These are phyloP conservation scores for Tipula lateralis DNA, from an alignment of 2,888 invertebrate genomes.

Conservation along the genomic window DNA sequence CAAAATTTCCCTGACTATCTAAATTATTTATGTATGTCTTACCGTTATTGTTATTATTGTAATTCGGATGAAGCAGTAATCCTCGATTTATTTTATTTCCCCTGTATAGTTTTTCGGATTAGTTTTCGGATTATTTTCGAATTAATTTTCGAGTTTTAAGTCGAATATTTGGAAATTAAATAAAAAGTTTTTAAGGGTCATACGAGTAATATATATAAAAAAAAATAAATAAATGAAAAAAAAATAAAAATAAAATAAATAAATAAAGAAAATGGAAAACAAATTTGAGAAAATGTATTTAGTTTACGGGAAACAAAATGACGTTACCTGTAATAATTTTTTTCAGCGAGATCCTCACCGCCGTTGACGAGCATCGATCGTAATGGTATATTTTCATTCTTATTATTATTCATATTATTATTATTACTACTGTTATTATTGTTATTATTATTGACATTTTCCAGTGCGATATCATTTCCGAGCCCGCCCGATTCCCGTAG, in stretches of 20 bases:
- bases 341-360: conserved; percentile 37
- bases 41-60: conserved; percentile 53
- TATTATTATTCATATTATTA: neutral
- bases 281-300: neutral
- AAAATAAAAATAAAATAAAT: conserved; percentile 38
- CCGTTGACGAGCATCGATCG: conserved; percentile 67
- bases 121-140: neutral
- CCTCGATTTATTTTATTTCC: conserved; percentile 46
- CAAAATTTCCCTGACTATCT: neutral
- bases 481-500: conserved; percentile 37
- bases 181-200: neutral
- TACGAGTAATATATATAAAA: neutral
- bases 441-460: conserved; percentile 27
- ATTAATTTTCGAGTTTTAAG: neutral
- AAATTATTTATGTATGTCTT: conserved; percentile 30
- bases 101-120: neutral
- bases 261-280: neutral
- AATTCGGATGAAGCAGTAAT: conserved; percentile 56
- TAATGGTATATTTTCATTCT: conserved; percentile 64
- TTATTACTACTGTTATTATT: neutral
- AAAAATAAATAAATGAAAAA: conserved; percentile 31
- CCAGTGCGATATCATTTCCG: conserved; percentile 25
- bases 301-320: neutral
- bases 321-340: neutral
- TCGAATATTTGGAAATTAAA: neutral